These are phyloP conservation scores for Tholera decimalis DNA, from an alignment of 2,888 invertebrate species.

Conservation along the genomic window DNA sequence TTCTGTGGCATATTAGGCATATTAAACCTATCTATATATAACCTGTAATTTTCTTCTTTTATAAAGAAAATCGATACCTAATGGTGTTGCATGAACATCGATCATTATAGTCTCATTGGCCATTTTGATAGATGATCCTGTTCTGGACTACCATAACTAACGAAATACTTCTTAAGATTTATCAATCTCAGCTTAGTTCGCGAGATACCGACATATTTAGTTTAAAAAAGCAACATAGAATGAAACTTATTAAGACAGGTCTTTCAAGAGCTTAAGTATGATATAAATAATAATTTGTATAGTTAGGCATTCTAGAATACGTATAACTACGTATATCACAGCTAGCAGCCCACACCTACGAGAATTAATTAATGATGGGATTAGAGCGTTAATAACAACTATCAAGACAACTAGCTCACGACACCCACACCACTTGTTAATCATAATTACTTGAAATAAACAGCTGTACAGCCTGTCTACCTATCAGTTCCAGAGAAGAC, in stretches of 20 bases:
- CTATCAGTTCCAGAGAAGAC: conserved; percentile 33
- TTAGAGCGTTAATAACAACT: conserved; percentile 29
- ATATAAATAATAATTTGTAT: neutral
- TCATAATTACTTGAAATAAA: conserved; percentile 6
- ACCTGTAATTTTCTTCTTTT: conserved; percentile 15
- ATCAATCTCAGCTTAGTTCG: neutral
- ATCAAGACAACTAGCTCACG: conserved; percentile 16
- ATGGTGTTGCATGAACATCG: neutral
- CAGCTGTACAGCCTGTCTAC: conserved; percentile 35
- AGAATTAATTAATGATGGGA: conserved; percentile 21
- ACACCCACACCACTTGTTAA: conserved; percentile 1
- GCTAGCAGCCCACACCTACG: conserved; percentile 6
- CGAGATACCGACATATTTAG: neutral
- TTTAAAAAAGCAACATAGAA: no score
- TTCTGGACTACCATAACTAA: neutral
- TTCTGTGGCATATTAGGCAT: conserved; percentile 2
- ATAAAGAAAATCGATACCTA: neutral
- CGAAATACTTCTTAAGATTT: neutral
- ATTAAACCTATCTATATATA: neutral
- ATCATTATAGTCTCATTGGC: neutral
- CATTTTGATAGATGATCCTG: neutral
- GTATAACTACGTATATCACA: conserved; percentile 4
- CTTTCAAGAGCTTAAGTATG: neutral
- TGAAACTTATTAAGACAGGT: neutral
- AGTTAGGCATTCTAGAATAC: neutral